Percentiles rank a stretch among this genome's conserved stretches.
phyloP scores from a whole-genome alignment of 2,888 invertebrate species.

The Stenoptilia bipunctidactyla region DNA sequence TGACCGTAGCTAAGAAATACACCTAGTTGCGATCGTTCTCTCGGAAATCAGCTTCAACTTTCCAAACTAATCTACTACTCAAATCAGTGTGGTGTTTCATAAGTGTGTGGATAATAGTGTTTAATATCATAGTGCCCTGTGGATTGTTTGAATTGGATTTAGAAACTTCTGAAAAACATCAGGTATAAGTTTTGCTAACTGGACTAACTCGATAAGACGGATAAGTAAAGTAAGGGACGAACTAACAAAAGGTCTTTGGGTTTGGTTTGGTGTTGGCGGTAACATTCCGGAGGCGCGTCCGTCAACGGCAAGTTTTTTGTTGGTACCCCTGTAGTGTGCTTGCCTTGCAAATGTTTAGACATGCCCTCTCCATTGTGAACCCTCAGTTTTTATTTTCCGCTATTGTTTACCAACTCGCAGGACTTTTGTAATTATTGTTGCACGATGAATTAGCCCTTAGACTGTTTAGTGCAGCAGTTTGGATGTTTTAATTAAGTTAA shows the following conservation, averaged over 20 bases:
- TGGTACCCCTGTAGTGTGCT: slow-evolving; percentile 28
- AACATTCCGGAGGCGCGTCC: slow-evolving; percentile 33
- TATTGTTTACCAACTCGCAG: slow-evolving; percentile 24
- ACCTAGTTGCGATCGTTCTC: slow-evolving; percentile 22
- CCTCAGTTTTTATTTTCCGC: slow-evolving; percentile 25
- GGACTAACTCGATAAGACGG: slow-evolving; percentile 17
- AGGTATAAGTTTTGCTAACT: slow-evolving; percentile 21
- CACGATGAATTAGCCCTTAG: no score
- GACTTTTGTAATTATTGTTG: background rate
- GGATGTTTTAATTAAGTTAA: no score
- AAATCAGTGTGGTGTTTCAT: slow-evolving; percentile 5
- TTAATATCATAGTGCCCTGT: slow-evolving; percentile 10
- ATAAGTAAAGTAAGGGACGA: background rate
- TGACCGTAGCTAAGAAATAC: slow-evolving; percentile 11
- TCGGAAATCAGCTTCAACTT: no score
- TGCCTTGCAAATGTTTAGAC: slow-evolving; percentile 39
- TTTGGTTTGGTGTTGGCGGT: slow-evolving; percentile 24
- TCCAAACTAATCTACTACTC: no score
- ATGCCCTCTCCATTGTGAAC: slow-evolving; percentile 40
- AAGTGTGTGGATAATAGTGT: slow-evolving; percentile 10
- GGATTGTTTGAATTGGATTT: slow-evolving; percentile 20
- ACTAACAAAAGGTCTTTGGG: slow-evolving; percentile 19
- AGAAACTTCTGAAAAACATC: slow-evolving; percentile 13
- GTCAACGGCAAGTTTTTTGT: slow-evolving; percentile 41
- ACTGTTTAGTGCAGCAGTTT: no score